Evolutionary conservation across 1,140 invertebrate genomes (phyloP), one percentile per base, ranked within the genome.

Genomic region (Melitaea cinxia): DNA sequence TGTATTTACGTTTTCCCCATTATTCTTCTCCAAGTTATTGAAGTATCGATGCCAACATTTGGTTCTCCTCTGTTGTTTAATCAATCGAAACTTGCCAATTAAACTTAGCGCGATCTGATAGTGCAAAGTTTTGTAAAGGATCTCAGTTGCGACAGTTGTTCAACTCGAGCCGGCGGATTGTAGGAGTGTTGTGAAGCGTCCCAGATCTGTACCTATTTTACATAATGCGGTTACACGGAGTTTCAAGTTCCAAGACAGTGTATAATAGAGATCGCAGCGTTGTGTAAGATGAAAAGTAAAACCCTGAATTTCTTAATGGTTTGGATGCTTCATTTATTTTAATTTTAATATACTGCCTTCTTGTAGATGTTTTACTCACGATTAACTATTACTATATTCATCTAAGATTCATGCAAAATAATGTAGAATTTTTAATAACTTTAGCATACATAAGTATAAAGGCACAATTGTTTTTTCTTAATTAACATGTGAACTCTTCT

Each of bases 41-140:
- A 19, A 23, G 17, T 12, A 47, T 24, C 42, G 17, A 47, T 47
- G 23, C 42, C 10, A 1, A 47, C 21, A 17, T 42, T 23, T 10
- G 42, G 42, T 47, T 23, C n/a, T n/a, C n/a, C n/a, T n/a, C 7
- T 45, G 15, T 21, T 47, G 42, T 23, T 47, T 47, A 47, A 60
- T 60, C 47, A 42, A 62, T 68, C 30, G 59, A 57, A 65, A 70
- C 61, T 64, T 69, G 30, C 7, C 67, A 60, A 69, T 69, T 65
- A 65, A 69, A 59, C 52, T 49, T 19, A 28, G 21, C 12, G 62
- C 56, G 67, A 64, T 42, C 33, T 24, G 65, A 68, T 68, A 68
- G 56, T 60, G 52, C 7, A 45, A 56, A 69, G 56, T 65, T 64
- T 58, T 47, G 42, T 39, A 42, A 62, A 52, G 55, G 17, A 39